phyloP scores from a whole-genome alignment of 2,113 vertebrate genomes.

The Dinomys branickii region DNA sequence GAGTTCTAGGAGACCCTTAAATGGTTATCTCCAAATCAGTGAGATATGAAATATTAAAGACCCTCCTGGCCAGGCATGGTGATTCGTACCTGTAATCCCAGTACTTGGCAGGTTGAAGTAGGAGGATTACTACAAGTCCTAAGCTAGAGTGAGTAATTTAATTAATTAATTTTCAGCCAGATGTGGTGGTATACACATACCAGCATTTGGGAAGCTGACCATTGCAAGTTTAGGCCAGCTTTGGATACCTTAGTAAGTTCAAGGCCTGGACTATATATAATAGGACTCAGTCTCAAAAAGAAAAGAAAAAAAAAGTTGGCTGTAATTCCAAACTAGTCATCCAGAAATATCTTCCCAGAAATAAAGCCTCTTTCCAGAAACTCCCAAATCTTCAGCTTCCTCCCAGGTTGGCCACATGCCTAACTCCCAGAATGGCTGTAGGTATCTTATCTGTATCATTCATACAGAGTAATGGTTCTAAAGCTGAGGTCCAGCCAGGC shows the following conservation, averaged over 20 bases:
- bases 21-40: neutral
- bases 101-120: neutral
- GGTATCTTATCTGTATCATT: neutral
- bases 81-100: neutral
- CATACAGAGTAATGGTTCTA: neutral
- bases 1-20: neutral
- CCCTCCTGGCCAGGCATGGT: neutral
- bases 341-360: conserved; percentile 45
- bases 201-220: neutral
- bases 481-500: conserved; percentile 3
- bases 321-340: neutral
- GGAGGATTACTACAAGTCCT: neutral
- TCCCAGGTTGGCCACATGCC: neutral
- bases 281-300: neutral
- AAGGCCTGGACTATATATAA: neutral
- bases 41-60: conserved; percentile 2
- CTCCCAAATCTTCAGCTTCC: conserved; percentile 12
- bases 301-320: neutral
- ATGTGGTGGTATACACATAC: neutral
- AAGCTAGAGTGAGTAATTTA: neutral
- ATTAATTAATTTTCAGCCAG: neutral
- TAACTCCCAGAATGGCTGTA: neutral
- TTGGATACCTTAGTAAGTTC: neutral
- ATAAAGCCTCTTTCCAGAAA: conserved; percentile 51
- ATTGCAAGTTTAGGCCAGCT: neutral